phyloP scores from a whole-genome alignment of 2,113 vertebrate genomes.

The Calonectris borealis region DNA sequence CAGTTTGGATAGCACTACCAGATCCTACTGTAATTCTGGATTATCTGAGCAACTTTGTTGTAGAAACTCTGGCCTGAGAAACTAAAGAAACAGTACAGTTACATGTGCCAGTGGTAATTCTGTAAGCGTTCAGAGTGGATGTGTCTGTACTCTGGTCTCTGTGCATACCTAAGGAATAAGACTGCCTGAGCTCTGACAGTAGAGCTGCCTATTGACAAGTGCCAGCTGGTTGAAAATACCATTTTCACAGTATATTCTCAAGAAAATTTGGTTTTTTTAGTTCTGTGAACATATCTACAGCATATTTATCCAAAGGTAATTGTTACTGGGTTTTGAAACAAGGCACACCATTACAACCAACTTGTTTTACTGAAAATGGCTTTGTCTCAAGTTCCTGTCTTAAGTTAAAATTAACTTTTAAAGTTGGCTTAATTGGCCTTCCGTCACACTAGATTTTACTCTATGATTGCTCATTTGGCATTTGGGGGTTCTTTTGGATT shows the following conservation, averaged over 20 bases:
- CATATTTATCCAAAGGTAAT: background rate
- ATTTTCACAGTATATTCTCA: background rate
- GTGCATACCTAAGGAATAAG: background rate
- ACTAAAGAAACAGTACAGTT: background rate
- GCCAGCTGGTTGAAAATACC: background rate
- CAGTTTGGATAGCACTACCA: background rate
- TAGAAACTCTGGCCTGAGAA: background rate
- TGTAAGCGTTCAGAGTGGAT: background rate
- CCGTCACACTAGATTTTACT: background rate
- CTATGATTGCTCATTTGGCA: background rate
- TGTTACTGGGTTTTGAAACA: background rate
- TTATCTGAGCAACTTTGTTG: background rate
- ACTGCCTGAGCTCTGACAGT: background rate
- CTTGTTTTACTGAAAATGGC: background rate
- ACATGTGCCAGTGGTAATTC: background rate
- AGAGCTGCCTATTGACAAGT: background rate
- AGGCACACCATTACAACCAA: background rate
- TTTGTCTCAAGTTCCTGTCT: background rate
- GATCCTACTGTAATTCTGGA: background rate
- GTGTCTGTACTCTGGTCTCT: background rate
- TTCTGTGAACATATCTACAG: background rate
- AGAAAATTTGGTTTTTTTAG: background rate
- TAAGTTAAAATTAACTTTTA: background rate
- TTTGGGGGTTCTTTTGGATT: background rate
- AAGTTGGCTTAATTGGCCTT: background rate